Evolutionary conservation across 2,113 vertebrate species (phyloP), one percentile per base, ranked within the genome.

Genomic region (Prunella fulvescens): DNA sequence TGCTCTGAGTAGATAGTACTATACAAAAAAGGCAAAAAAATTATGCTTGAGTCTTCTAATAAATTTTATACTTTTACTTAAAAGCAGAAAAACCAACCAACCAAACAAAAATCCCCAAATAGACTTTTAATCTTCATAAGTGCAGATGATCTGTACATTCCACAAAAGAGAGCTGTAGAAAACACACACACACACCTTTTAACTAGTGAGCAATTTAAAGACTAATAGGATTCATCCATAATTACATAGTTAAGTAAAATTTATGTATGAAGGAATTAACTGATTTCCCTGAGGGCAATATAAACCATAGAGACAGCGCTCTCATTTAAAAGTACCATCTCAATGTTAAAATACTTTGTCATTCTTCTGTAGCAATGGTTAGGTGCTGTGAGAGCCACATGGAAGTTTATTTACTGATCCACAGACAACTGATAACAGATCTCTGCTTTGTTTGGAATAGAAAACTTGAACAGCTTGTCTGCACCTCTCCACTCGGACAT

Each of bases 401-500:
- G 95, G 97, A 96, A 86, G 97, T 98, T 97, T 98, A 97, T 97
- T 98, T 97, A 98, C 98, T 97, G 98, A 97, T 98, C 98, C 93
- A 87, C 97, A 98, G 97, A 98, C 97, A 98, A 98, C 98, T 98
- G 97, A 97, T 98, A 97, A 98, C 97, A 85, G 92, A 95, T 96
- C 97, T 97, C 97, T 91, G 98, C 98, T 98, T 98, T 98, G 98
- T 98, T 98, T 98, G 98, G 98, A 98, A 98, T 97, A 97, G 97
- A 97, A 98, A 97, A 97, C 97, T 97, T 94, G 97, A 98, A 99
- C 98, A 98, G 98, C 98, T 99, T 99, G 98, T 98, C 98, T 94
- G 97, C 97, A 98, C 98, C 98, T 98, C 98, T 98, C 99, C 98
- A 97, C 98, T 98, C 98, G 98, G 98, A 98, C 98, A 98, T 98